phyloP scores from a whole-genome alignment of 2,888 invertebrate genomes.

The Oxycera nigricornis region DNA sequence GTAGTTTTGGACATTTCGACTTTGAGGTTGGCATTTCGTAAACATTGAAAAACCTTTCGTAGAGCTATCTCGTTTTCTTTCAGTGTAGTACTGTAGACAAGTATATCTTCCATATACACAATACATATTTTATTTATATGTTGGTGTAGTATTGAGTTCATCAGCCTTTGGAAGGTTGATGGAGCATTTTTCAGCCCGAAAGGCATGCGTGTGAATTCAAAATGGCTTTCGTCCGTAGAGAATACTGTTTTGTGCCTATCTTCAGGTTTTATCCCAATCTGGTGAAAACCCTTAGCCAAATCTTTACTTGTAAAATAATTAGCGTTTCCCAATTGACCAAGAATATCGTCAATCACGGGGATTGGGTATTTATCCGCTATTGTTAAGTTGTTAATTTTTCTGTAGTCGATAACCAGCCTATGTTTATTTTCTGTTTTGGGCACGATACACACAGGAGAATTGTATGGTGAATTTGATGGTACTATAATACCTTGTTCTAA shows the following conservation, averaged over 20 bases:
- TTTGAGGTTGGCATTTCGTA: constrained; percentile 49
- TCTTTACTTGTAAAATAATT: constrained; percentile 23
- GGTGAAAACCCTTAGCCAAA: constrained; percentile 29
- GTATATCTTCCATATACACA: constrained; percentile 46
- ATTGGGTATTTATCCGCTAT: constrained; percentile 20
- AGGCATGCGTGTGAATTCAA: constrained; percentile 54
- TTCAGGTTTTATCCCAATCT: constrained; percentile 45
- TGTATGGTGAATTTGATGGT: constrained; percentile 44
- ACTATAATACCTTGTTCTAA: constrained; percentile 46
- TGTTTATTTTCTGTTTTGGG: constrained; percentile 1
- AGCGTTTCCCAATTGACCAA: constrained; percentile 45
- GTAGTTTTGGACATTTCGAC: constrained; percentile 48
- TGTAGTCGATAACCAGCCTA: constrained; percentile 30
- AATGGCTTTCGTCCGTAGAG: constrained; percentile 49
- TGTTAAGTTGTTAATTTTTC: constrained; percentile 41
- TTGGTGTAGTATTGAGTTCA: constrained; percentile 51
- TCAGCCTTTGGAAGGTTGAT: constrained; percentile 29
- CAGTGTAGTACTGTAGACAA: constrained; percentile 50
- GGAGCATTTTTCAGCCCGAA: constrained; percentile 59
- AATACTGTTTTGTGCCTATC: constrained; percentile 53
- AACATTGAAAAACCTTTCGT: constrained; percentile 48
- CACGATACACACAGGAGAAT: constrained; percentile 28
- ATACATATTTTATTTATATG: constrained; percentile 41
- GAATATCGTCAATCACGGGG: constrained; percentile 41
- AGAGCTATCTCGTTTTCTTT: constrained; percentile 50